phyloP scores from a whole-genome alignment of 2,797 vertebrate species.

The Hippoglossus hippoglossus region DNA sequence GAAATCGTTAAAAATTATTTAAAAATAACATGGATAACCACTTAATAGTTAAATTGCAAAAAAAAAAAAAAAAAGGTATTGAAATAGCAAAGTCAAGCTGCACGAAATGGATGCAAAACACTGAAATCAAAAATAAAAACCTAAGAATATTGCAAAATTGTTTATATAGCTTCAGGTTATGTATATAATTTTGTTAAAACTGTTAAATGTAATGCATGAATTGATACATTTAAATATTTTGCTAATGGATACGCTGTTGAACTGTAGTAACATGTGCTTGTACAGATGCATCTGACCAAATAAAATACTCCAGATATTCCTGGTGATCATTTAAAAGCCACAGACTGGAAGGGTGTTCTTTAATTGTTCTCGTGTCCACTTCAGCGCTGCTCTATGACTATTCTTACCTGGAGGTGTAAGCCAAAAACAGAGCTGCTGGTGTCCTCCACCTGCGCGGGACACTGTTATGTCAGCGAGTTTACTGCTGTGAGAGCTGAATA shows the following conservation, averaged over 20 bases:
- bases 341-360: neutral
- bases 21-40: too few species aligned
- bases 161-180: neutral
- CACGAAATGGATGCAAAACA: too few species aligned
- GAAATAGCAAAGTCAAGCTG: neutral
- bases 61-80: too few species aligned
- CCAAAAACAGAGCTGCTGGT: slow-evolving; percentile 47
- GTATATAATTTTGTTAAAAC: too few species aligned
- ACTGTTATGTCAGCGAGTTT: slow-evolving; percentile 79
- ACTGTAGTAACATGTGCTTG: neutral
- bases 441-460: slow-evolving; percentile 79
- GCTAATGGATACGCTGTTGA: too few species aligned
- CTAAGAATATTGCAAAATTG: neutral
- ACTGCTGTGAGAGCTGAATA: slow-evolving; percentile 69
- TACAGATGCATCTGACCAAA: neutral
- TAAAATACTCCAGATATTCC: neutral
- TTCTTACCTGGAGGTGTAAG: slow-evolving; percentile 49
- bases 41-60: too few species aligned
- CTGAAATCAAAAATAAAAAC: neutral
- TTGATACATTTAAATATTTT: neutral
- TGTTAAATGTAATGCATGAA: too few species aligned
- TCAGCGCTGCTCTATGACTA: neutral
- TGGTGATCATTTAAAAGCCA: neutral
- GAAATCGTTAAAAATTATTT: neutral
- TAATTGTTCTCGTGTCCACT: neutral